Base-by-base conservation (phyloP, 2,113 vertebrate species). In the Actinemys pallida region DNA sequence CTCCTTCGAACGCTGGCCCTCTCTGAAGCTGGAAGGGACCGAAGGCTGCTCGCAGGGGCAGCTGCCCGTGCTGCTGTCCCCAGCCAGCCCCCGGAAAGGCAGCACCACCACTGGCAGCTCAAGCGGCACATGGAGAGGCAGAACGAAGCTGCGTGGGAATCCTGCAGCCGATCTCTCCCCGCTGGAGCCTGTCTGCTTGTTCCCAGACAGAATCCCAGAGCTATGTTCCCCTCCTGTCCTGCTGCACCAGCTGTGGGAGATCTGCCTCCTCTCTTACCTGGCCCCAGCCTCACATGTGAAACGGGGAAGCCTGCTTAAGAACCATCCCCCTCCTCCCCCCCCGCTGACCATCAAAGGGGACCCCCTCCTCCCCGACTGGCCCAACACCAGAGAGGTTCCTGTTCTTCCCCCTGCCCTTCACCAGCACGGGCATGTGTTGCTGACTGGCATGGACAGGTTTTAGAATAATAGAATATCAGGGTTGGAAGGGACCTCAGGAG, bases 151-250 rank as follows among this genome's bases (percentile, higher is more conserved):
- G 56, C 56, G 8, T 24, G 45, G 45, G 42, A 35, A 17, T 69
- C 53, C 31, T 11, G 3, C 19, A 3, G 5, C 35, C 0, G 65
- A 2, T 1, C 13, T n/a, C 47, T 13, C 5, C 9, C 0, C 1
- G 12, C 31, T 14, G 45, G 35, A 81, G 62, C 82, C 79, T 10
- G 27, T 24, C 50, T 22, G 22, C 54, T 5, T 39, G 20, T 27
- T 24, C 76, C 79, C 52, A 81, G 75, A 12, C 5, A 0, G 24
- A 0, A 47, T 35, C 80, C 9, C 81, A 39, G 53, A 49, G 29
- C 45, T 20, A 50, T 20, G 49, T 10, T 42, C 39, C 54, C 45
- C 20, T 8, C 29, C 56, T 9, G 82, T 8, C 75, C 52, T 39
- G 35, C 57, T n/a, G 1, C 45, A 3, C 5, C 16, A 1, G 27